Evolutionary conservation across 2,888 invertebrate species (phyloP).

Genomic region (Clostera curtula): DNA sequence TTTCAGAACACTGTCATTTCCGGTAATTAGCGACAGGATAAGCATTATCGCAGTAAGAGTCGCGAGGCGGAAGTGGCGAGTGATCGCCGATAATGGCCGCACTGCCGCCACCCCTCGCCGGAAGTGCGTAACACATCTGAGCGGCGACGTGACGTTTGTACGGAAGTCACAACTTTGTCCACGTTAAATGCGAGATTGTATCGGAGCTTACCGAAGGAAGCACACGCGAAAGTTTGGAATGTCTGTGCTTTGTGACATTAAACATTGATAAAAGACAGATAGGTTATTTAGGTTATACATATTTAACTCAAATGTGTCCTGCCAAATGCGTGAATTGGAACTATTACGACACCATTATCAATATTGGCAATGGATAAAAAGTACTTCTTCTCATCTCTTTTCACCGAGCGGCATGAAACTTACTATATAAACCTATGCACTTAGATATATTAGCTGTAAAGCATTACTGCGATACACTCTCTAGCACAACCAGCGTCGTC

Average conservation of each 20-base stretch:
- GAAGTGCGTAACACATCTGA: conserved; percentile 16
- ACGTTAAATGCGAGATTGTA: conserved; percentile 6
- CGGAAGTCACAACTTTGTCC: conserved; percentile 25
- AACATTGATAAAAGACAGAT: too few species aligned
- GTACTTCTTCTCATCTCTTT: too few species aligned
- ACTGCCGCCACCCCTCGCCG: conserved; percentile 13
- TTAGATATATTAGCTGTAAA: conserved; percentile 19
- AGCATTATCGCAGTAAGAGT: conserved; percentile 11
- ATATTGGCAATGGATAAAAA: too few species aligned
- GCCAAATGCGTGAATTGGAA: too few species aligned
- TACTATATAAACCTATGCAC: conserved; percentile 17
- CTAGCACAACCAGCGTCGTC: conserved; percentile 4
- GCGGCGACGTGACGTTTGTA: conserved; percentile 6
- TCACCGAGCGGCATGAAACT: conserved; percentile 9
- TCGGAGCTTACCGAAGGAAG: neutral
- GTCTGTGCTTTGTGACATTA: too few species aligned
- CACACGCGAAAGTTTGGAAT: too few species aligned
- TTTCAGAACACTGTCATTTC: too few species aligned
- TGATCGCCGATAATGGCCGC: conserved; percentile 21
- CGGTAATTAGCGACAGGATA: conserved; percentile 1
- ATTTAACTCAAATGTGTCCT: too few species aligned
- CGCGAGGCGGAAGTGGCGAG: conserved; percentile 23
- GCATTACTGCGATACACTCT: conserved; percentile 9
- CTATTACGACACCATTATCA: too few species aligned
- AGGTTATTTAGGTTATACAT: too few species aligned